Base-by-base conservation (phyloP, 2,113 vertebrate genomes). In the Callopanchax toddi region DNA sequence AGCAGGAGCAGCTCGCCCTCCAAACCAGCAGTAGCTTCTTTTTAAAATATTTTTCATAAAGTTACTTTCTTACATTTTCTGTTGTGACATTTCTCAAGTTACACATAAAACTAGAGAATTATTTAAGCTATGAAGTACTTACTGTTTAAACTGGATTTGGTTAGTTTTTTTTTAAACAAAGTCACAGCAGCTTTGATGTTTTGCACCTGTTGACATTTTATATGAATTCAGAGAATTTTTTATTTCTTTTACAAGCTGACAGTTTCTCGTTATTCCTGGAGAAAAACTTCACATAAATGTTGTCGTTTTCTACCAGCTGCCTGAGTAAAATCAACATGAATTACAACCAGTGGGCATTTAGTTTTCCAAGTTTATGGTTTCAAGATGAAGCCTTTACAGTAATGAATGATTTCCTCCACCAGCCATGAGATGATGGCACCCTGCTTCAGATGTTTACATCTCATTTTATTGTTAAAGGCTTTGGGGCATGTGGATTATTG, bases 1-100 rank as follows among this genome's bases (percentile, higher is more conserved):
- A 79, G 71, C 61, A 50, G 56, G 43, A 82, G 82, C 71, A 75
- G 50, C 68, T 83, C 87, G 0, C 73, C 86, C 8, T 84, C 60
- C 65, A 92, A 84, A 82, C 77, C 83, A 44, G 55, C 85, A 39
- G 92, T 92, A 52, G 82, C 7, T 43, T 5, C 1, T 11, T 45
- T 25, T 25, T 44, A 40, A 12, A 25, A 12, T 60, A 62, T 51
- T 15, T 40, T 40, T 4, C 11, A 7, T 9, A 32, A 32, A 6
- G 29, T 6, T 32, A n/a, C n/a, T 6, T 29, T 5, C 4, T 0
- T 29, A 2, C 26, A 29, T 29, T 29, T 29, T 7, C 7, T 29
- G 7, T 7, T 29, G 4, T 5, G 26, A 29, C 26, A 29, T 29
- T 29, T n/a, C n/a, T n/a, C 7, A 7, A 29, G 26, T 29, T 29